Conservation (phyloP, 2,888 invertebrate species). For the Amphipyra tragopoginis region DNA sequence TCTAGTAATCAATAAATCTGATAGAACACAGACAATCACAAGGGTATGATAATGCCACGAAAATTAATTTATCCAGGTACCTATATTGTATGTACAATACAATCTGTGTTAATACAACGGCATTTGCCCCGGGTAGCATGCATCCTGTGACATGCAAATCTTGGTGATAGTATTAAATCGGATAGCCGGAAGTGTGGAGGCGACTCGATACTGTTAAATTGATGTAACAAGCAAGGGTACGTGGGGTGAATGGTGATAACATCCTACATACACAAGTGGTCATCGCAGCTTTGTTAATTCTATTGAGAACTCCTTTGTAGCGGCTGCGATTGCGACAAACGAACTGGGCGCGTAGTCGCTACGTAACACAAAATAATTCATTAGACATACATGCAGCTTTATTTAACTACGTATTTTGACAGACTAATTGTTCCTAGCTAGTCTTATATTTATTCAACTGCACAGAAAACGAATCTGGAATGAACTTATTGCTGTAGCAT, state of each 20-base stretch:
- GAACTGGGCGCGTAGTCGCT: conserved; percentile 61
- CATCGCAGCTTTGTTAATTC: conserved; percentile 76
- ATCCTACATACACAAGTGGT: conserved; percentile 60
- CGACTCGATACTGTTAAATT: conserved; percentile 76
- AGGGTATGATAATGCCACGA: conserved; percentile 62
- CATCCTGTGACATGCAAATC: conserved; percentile 89
- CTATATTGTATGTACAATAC: conserved; percentile 72
- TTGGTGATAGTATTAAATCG: conserved; percentile 88
- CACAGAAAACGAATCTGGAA: too few relatives aligned
- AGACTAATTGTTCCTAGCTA: not conserved
- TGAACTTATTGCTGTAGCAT: too few relatives aligned
- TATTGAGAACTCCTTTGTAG: conserved; percentile 76
- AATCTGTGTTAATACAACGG: conserved; percentile 74
- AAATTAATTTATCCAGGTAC: conserved; percentile 76
- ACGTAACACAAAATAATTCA: conserved; percentile 57
- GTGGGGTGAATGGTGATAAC: conserved; percentile 69
- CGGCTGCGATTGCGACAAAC: conserved; percentile 69
- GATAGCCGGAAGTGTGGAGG: conserved; percentile 77
- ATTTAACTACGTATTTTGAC: conserved; percentile 11
- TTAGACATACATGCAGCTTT: conserved; percentile 27
- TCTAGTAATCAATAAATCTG: conserved; percentile 44
- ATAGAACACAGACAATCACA: conserved; percentile 42
- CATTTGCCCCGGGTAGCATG: conserved; percentile 73
- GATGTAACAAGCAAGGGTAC: conserved; percentile 81
- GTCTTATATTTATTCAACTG: too few relatives aligned